phyloP scores from a whole-genome alignment of 1,140 invertebrate species.

The Drosophila melanogaster region Release_6_plus_ISO1_MT NT_033777.3:21728001-21728500 shows the following conservation, averaged over 20 bases:
- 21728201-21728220: conserved; percentile 43
- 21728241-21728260: conserved; percentile 59
- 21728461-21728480: conserved; percentile 32
- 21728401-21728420: conserved; percentile 32
- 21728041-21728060: conserved; percentile 30
- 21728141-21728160: conserved; percentile 65
- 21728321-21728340: conserved; percentile 52
- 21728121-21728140: conserved; percentile 36
- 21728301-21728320: conserved; percentile 17
- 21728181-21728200: conserved; percentile 23
- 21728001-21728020: conserved; percentile 52
- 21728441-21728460: conserved; percentile 72
- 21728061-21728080: conserved; percentile 10
- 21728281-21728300: conserved; percentile 46
- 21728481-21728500: conserved; percentile 58
- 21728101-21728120: conserved; percentile 28
- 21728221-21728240: conserved; percentile 39
- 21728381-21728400: conserved; percentile 66
- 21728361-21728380: conserved; percentile 41
- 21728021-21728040: conserved; percentile 15
- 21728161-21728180: conserved; percentile 65
- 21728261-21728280: conserved; percentile 36
- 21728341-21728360: conserved; percentile 24
- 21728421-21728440: conserved; percentile 58
- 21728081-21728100: conserved; percentile 24